These are phyloP conservation scores for Yponomeuta evonymella DNA, from an alignment of 2,888 invertebrate species.

Conservation along the genomic window DNA sequence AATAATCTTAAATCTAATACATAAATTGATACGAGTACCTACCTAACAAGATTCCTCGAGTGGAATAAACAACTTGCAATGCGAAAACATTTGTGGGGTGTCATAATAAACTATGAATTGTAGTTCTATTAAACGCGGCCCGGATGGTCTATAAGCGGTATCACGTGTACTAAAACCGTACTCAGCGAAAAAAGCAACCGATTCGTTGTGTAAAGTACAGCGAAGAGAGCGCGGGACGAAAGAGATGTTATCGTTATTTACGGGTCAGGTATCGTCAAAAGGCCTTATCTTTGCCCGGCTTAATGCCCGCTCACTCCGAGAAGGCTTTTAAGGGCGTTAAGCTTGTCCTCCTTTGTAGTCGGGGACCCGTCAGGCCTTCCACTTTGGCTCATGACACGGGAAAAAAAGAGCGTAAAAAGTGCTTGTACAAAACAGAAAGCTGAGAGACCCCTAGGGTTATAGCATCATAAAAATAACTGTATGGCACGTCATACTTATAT, in stretches of 20 bases:
- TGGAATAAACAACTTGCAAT: too few relatives aligned
- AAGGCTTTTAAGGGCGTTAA: constrained; percentile 15
- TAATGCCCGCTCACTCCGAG: constrained; percentile 14
- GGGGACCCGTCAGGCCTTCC: background rate
- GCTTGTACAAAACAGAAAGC: background rate
- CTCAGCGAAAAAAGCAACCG: background rate
- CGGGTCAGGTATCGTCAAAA: constrained; percentile 17
- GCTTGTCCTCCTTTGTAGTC: background rate
- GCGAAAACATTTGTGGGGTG: too few relatives aligned
- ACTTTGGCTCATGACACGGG: background rate
- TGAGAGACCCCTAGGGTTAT: too few relatives aligned
- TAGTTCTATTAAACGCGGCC: too few relatives aligned
- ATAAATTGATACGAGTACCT: too few relatives aligned
- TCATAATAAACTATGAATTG: too few relatives aligned
- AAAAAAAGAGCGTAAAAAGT: background rate
- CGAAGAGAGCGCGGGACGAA: background rate
- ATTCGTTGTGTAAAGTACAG: background rate
- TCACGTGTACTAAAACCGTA: too few relatives aligned
- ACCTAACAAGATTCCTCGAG: too few relatives aligned
- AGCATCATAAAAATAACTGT: too few relatives aligned
- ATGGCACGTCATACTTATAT: too few relatives aligned
- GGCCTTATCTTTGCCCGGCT: constrained; percentile 14
- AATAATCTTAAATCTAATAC: too few relatives aligned
- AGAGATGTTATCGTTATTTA: constrained; percentile 17
- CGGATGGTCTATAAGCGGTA: too few relatives aligned